Evolutionary conservation across 2,113 vertebrate genomes (phyloP).

Genomic region (Montifringilla adamsi): DNA sequence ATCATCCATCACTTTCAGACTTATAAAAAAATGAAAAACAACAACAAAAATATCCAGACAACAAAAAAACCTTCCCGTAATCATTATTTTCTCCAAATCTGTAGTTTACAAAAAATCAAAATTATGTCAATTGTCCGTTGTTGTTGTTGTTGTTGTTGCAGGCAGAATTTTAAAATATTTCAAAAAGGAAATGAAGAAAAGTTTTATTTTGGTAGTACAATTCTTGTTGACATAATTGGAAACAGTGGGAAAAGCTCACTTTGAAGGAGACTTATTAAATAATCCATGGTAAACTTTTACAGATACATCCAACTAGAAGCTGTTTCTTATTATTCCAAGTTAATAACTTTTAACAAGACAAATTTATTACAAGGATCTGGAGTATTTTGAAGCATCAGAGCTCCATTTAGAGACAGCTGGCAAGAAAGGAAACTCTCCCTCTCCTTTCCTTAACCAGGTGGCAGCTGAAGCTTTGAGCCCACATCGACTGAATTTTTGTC

Average conservation of each 20-base stretch:
- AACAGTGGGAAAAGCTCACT: conserved; percentile 81
- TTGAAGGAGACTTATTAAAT: conserved; percentile 79
- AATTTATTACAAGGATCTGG: background rate
- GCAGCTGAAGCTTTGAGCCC: background rate
- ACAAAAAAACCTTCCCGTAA: background rate
- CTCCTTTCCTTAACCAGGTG: background rate
- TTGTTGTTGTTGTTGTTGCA: background rate
- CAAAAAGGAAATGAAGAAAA: conserved; percentile 63
- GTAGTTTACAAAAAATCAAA: background rate
- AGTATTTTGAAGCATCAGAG: background rate
- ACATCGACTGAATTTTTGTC: background rate
- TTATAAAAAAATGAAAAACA: background rate
- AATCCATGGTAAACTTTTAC: conserved; percentile 75
- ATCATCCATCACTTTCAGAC: background rate
- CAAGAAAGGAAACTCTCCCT: background rate
- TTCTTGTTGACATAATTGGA: conserved; percentile 83
- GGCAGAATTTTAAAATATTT: conserved; percentile 72
- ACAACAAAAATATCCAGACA: background rate
- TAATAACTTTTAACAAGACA: background rate
- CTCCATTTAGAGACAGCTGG: background rate
- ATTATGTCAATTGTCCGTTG: background rate
- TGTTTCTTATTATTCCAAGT: background rate
- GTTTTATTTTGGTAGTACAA: conserved; percentile 66
- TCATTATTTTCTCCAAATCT: background rate
- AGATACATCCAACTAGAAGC: background rate